phyloP scores from a whole-genome alignment of 2,888 invertebrate genomes.

The Ctena decussata region DNA sequence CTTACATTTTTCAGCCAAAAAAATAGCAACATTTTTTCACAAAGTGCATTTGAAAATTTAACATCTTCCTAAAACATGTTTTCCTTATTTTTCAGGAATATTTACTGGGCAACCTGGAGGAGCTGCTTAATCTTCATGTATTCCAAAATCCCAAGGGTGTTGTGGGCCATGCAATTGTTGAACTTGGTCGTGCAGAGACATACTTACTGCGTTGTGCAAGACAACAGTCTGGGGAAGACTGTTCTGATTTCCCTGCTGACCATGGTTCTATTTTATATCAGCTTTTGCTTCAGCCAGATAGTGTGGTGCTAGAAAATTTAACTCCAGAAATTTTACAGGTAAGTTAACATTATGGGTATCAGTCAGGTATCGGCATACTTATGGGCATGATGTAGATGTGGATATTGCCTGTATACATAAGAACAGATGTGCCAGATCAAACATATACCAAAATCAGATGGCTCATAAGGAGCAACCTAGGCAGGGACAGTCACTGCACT shows the following conservation, averaged over 20 bases:
- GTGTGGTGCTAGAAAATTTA: constrained; percentile 89
- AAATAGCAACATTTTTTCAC: too few relatives aligned
- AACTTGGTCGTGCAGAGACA: constrained; percentile 89
- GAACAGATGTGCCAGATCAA: too few relatives aligned
- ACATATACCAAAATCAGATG: too few relatives aligned
- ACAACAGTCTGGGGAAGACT: constrained; percentile 88
- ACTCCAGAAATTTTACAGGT: constrained; percentile 89
- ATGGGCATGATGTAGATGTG: too few relatives aligned
- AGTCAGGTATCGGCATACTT: too few relatives aligned
- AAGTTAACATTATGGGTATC: too few relatives aligned
- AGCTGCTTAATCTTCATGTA: constrained; percentile 88
- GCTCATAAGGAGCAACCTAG: too few relatives aligned
- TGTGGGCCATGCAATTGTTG: constrained; percentile 88
- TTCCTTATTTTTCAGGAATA: constrained; percentile 86
- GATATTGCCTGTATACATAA: too few relatives aligned
- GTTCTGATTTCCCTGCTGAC: constrained; percentile 88
- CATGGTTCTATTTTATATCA: constrained; percentile 89
- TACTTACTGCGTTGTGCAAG: constrained; percentile 88
- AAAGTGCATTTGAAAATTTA: too few relatives aligned
- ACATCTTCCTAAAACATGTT: too few relatives aligned
- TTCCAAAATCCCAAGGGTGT: constrained; percentile 88
- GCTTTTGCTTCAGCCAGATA: constrained; percentile 89
- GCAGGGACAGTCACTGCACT: too few relatives aligned
- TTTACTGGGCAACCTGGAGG: constrained; percentile 88
- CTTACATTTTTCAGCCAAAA: too few relatives aligned